Evolutionary conservation across 2,888 invertebrate genomes (phyloP).

Genomic region (Ashinkailepas kermadecensis): DNA sequence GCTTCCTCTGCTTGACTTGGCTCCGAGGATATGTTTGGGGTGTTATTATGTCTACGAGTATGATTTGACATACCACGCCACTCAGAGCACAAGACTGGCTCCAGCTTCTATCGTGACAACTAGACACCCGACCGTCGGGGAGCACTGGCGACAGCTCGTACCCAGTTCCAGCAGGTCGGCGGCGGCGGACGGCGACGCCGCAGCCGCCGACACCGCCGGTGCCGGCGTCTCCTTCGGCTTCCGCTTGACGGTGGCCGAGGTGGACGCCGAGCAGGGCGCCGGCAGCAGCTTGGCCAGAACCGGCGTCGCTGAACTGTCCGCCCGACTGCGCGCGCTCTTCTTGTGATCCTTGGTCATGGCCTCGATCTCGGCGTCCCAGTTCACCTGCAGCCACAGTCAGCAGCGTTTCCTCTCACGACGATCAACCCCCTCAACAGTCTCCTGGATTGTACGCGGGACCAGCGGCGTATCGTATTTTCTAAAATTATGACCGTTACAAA

Average conservation of each 20-base stretch:
- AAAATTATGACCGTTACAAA: no score
- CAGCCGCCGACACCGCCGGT: neutral
- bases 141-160: neutral
- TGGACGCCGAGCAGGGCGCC: neutral
- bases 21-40: no score
- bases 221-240: neutral
- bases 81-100: no score
- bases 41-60: no score
- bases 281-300: neutral
- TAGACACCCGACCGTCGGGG: no score
- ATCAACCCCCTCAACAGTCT: no score
- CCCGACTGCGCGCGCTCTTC: neutral
- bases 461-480: no score
- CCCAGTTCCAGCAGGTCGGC: conserved; percentile 19
- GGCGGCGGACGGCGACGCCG: neutral
- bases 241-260: neutral
- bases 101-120: no score
- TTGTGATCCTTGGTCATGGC: conserved; percentile 37
- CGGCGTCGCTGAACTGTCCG: neutral
- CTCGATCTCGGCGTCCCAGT: conserved; percentile 21
- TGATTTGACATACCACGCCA: no score
- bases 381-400: neutral
- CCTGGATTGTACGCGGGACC: no score
- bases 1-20: no score
- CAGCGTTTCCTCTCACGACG: no score